Conservation (phyloP, 1,140 invertebrate species). For the Anagrus nilaparvatae region DNA sequence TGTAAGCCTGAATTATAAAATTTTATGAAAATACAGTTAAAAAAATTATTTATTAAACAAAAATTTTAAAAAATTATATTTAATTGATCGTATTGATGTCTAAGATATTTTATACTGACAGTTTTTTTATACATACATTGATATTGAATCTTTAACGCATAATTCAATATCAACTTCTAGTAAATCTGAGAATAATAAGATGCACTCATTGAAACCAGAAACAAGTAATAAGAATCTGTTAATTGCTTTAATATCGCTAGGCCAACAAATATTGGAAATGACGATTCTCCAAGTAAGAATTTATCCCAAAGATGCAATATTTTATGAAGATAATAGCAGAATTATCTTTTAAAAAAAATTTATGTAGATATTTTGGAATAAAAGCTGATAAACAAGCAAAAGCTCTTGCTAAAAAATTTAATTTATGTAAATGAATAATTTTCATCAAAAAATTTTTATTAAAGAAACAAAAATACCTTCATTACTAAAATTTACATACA, state of each 20-base stretch:
- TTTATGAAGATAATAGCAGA: slow-evolving; percentile 95
- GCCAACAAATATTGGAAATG: slow-evolving; percentile 91
- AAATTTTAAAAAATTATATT: slow-evolving; percentile 18
- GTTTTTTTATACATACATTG: slow-evolving; percentile 79
- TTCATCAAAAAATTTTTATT: too few species aligned
- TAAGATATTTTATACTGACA: slow-evolving; percentile 73
- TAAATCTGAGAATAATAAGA: slow-evolving; percentile 91
- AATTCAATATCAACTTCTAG: slow-evolving; percentile 92
- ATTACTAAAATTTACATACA: slow-evolving; percentile 93
- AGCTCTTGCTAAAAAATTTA: slow-evolving; percentile 68
- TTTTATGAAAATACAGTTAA: too few species aligned
- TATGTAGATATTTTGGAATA: slow-evolving; percentile 91
- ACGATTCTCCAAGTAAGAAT: slow-evolving; percentile 81
- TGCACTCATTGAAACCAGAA: slow-evolving; percentile 95
- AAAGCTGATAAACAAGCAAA: slow-evolving; percentile 89
- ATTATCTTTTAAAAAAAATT: slow-evolving; percentile 98
- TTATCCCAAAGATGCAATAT: slow-evolving; percentile 98
- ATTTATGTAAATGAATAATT: too few species aligned
- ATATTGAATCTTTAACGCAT: slow-evolving; percentile 79
- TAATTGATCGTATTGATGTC: slow-evolving; percentile 50
- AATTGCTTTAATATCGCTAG: slow-evolving; percentile 86
- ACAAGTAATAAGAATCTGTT: slow-evolving; percentile 67
- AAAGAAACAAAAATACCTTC: too few species aligned
- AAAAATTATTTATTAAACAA: slow-evolving; percentile 12
- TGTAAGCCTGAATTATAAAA: slow-evolving; percentile 49